Evolutionary conservation across 2,888 invertebrate genomes (phyloP).

Genomic region (Anthrax anthrax): DNA sequence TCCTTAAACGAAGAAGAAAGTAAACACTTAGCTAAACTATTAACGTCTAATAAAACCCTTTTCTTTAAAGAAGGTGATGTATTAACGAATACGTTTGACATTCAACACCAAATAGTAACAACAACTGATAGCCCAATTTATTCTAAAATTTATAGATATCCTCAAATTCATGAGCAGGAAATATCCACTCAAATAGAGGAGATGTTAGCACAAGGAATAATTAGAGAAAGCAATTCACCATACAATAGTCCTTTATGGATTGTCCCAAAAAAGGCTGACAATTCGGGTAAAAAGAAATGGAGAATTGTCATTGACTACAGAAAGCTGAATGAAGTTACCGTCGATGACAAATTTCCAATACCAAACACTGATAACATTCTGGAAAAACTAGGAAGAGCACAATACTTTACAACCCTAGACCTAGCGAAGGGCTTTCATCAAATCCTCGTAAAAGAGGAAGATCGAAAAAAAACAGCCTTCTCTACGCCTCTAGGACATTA

Average conservation of each 20-base stretch:
- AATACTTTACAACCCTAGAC: conserved; percentile 15
- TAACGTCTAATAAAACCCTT: background rate
- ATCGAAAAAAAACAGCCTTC: conserved; percentile 14
- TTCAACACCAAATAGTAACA: conserved; percentile 4
- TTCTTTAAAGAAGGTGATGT: background rate
- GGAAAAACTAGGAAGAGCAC: conserved; percentile 15
- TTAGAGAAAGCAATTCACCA: conserved; percentile 16
- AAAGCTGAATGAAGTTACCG: conserved; percentile 9
- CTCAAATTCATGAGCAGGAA: conserved; percentile 3
- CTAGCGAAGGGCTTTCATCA: conserved; percentile 13
- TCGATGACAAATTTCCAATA: conserved; percentile 10
- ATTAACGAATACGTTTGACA: background rate
- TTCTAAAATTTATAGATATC: conserved; percentile 5
- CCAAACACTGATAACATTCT: conserved; percentile 13
- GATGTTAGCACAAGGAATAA: conserved; percentile 13
- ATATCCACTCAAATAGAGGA: background rate
- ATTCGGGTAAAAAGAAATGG: conserved; percentile 7
- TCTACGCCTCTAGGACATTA: conserved; percentile 10
- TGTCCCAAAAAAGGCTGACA: conserved; percentile 19
- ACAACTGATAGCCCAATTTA: conserved; percentile 3
- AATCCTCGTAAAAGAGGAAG: conserved; percentile 11
- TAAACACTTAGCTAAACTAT: background rate
- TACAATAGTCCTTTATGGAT: conserved; percentile 18
- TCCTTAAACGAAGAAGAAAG: background rate
- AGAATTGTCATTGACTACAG: conserved; percentile 10